Base-by-base conservation (phyloP, 2,797 vertebrate genomes). In the Sebastolobus altivelis region DNA sequence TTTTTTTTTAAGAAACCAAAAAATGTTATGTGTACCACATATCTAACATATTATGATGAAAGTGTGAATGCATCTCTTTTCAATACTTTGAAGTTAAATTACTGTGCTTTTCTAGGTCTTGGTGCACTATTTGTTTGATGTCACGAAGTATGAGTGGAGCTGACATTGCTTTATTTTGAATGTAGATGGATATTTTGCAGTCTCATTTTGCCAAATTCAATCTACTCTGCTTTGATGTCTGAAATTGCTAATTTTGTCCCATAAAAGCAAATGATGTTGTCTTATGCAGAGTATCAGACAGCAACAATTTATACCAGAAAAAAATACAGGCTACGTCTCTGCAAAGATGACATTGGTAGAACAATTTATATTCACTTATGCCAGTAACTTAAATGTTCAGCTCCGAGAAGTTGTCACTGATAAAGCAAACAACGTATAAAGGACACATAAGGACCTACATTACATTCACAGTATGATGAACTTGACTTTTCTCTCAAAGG, bases 161-260 rank as follows among this genome's bases (percentile, higher is more conserved):
- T 88, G 88, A 90, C 86, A 72, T 80, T 81, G 73, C 83, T 87
- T 89, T 83, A 81, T 89, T 89, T 83, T 85, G 69, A 87, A 84
- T 60, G 82, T 54, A 86, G 87, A 87, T 87, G 87, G 80, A 87
- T 86, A 65, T 89, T 91, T 90, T 87, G 52, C 69, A 14, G 69
- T 88, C 79, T 92, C 81, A 82, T 90, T 90, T 92, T 80, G 65
- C 83, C 75, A 66, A 88, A 79, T 90, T 89, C 86, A 92, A 88
- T 94, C 83, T 89, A 68, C 77, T 86, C 70, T 65, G 79, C 90
- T 95, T 95, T 95, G 93, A 95, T 94, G 91, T 94, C 73, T 72
- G 70, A 92, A 92, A 90, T 85, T 79, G 66, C 83, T 80, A 80
- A 83, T 89, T 92, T 93, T 90, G 78, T 89, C 67, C 81, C 68